Percentiles rank a stretch among this genome's conserved stretches.
These are phyloP conservation scores for Spilosoma lubricipeda DNA, from an alignment of 2,888 invertebrate species.

Conservation along the genomic window DNA sequence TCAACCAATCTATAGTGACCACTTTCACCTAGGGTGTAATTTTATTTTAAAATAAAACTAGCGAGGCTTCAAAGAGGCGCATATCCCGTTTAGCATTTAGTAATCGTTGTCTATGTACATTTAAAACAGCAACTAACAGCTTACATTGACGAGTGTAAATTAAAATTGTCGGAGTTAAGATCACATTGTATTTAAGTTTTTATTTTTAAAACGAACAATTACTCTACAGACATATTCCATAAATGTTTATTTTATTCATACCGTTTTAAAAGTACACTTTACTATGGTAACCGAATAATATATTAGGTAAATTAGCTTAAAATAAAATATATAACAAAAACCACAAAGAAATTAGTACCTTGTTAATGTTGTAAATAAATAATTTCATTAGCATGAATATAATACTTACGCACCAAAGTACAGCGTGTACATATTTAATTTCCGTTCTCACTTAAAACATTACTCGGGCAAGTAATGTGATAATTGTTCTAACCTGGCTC, in stretches of 20 bases:
- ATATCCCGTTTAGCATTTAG: not conserved
- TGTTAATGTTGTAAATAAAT: slow-evolving; percentile 12
- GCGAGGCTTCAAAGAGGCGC: not conserved
- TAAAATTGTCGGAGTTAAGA: too few species aligned
- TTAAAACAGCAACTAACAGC: not conserved
- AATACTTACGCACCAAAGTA: slow-evolving; percentile 17
- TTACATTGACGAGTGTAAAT: not conserved
- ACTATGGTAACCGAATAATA: not conserved
- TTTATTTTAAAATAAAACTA: not conserved
- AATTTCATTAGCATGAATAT: slow-evolving; percentile 26
- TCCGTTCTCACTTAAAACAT: slow-evolving; percentile 35
- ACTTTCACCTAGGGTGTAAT: not conserved
- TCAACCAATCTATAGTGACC: not conserved
- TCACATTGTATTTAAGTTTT: too few species aligned
- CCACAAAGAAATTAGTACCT: not conserved
- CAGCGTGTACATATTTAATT: slow-evolving; percentile 24
- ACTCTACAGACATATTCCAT: not conserved
- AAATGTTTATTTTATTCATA: not conserved
- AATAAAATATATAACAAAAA: not conserved
- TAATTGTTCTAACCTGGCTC: slow-evolving; percentile 31
- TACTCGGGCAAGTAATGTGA: slow-evolving; percentile 23
- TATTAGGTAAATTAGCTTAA: not conserved
- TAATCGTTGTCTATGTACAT: not conserved
- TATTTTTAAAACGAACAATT: too few species aligned
- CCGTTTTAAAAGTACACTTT: not conserved